Base-by-base conservation (phyloP, 2,797 vertebrate genomes). In the Scleropages formosus region DNA sequence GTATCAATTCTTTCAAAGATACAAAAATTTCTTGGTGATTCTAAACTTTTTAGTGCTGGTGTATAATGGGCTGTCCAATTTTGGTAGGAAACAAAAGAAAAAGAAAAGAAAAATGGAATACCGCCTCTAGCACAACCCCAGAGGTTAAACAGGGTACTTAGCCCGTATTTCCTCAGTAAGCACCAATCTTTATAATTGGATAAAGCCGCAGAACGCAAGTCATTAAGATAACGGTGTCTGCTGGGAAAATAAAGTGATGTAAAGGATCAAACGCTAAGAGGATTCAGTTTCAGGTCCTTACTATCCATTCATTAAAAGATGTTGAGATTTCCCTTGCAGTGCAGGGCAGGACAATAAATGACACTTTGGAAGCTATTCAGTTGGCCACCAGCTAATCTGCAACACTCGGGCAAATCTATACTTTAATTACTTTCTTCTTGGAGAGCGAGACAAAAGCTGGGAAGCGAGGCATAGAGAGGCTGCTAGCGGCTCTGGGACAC, bases 391-490 rank as follows among this genome's bases (percentile, higher is more conserved):
- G 26, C 44, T 26, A 73, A 47, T 67, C 75, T 47, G 27, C 6
- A n/a, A 22, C 24, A 62, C 63, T 51, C 64, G n/a, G 65, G 71
- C 58, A 18, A 15, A 70, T 53, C 56, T 61, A 15, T 62, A 12
- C 60, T 70, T 63, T 74, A 70, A 77, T 70, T 62, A 53, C 47
- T 63, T 46, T 59, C 47, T 71, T 70, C 56, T 31, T 13, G 15
- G 20, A 46, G 65, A 24, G n/a, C 59, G 15, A 47, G 22, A 61
- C 39, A 59, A 60, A 24, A 56, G 65, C 46, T 58, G 78, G 31
- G 75, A 67, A 60, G 70, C 31, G 11, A 62, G 67, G 58, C 71
- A 66, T 59, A 59, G 27, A 62, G 24, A 16, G 39, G 31, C 39
- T 51, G 51, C 39, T 12, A n/a, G 16, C 15, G 18, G n/a, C 15